Base-by-base conservation (phyloP, 53 echinoderm and acorn worm species). In the Holothuria leucospilota region DNA sequence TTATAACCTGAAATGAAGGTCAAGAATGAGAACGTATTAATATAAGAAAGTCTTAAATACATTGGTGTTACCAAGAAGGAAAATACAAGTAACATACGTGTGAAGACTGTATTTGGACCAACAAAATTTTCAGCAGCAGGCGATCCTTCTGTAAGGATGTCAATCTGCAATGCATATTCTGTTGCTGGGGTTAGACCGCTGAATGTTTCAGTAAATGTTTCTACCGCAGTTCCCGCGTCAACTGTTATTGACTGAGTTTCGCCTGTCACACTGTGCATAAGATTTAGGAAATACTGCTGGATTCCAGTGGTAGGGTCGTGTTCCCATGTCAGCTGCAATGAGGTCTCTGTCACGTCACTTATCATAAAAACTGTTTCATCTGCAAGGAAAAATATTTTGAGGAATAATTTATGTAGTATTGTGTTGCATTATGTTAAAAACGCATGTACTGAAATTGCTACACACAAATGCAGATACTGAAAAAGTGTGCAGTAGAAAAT, bases 251-350 rank as follows among this genome's bases (percentile, higher is more conserved):
- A 62, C 29, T 14, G 59, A 52, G 52, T 62, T 41, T 23, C 16
- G 25, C 11, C 46, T 14, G 51, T 75, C 51, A 26, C 79, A 14
- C 29, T 10, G 40, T 78, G 28, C 0, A 27, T 28, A 12, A 89
- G 59, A 15, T 42, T 79, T 25, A 89, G 63, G n/a, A 7, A 40
- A 72, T 90, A 90, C 20, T 72, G 80, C 0, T 80, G 28, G 72
- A 90, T 71, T 61, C 63, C 70, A 0, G 81, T 86, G 59, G 18
- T 15, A 12, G 82, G 34, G 59, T 86, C 86, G 39, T 90, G 86
- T 21, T 71, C 23, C 90, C 90, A 90, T 0, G 72, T 8, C 46
- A 90, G 42, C 26, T 53, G 71, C 62, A 90, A 26, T n/a, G 38
- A 62, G 16, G 74, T 65, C n/a, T 38, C 62, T 60, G 81, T 81